Conservation (phyloP, 2,797 vertebrate genomes). For the Gadopsis bispinosus region DNA sequence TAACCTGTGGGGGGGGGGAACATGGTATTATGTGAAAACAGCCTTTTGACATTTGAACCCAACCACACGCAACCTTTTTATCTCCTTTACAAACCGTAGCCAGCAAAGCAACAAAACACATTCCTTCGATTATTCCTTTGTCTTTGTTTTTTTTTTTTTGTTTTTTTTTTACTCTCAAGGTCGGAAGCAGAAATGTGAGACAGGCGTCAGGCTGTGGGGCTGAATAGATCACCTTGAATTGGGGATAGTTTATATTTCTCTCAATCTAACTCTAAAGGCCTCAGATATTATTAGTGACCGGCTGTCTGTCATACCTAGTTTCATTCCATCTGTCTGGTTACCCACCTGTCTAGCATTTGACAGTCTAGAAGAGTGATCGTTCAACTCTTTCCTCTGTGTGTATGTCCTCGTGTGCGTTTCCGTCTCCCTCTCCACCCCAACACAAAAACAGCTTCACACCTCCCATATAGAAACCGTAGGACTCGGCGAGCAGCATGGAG, state of each 20-base stretch:
- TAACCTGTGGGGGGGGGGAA: not conserved
- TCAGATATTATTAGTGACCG: too few relatives aligned
- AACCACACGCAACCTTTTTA: not conserved
- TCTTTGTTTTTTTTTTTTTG: too few relatives aligned
- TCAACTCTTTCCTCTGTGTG: slow-evolving; percentile 24
- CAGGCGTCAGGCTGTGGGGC: not conserved
- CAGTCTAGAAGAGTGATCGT: slow-evolving; percentile 43
- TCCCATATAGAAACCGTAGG: slow-evolving; percentile 63
- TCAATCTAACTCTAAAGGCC: not conserved
- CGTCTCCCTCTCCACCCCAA: slow-evolving; percentile 14
- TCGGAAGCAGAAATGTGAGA: slow-evolving; percentile 4
- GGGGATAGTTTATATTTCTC: not conserved
- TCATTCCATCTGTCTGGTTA: slow-evolving; percentile 45
- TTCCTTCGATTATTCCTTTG: too few relatives aligned
- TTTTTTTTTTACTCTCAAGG: not conserved
- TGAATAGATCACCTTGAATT: slow-evolving; percentile 22
- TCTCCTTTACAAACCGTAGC: not conserved
- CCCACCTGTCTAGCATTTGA: slow-evolving; percentile 56
- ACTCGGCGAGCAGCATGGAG: slow-evolving; percentile 61
- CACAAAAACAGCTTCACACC: slow-evolving; percentile 70
- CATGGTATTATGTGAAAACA: not conserved
- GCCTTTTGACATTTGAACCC: not conserved
- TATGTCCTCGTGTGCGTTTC: not conserved
- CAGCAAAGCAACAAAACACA: not conserved
- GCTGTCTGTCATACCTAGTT: slow-evolving; percentile 37